phyloP scores from a whole-genome alignment of 2,113 vertebrate genomes.

The sheep (Ovis aries) region DNA sequence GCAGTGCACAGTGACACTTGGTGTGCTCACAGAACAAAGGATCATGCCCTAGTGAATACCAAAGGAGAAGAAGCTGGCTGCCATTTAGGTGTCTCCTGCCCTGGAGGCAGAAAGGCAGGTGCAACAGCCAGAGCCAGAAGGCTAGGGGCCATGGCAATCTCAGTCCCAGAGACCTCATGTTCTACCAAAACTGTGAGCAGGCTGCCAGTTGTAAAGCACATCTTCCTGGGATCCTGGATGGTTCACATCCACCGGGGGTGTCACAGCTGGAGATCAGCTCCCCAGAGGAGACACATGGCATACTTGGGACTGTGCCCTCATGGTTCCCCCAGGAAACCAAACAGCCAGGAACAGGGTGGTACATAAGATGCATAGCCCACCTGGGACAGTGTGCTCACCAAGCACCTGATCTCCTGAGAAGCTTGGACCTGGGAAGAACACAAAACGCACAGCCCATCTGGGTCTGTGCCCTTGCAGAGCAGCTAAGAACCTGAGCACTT shows the following conservation, averaged over 20 bases:
- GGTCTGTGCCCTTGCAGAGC: not conserved
- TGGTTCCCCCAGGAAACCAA: not conserved
- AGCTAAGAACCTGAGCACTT: not conserved
- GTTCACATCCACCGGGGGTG: not conserved
- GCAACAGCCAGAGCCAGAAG: not conserved
- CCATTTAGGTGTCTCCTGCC: not conserved
- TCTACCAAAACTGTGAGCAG: not conserved
- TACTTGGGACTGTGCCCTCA: not conserved
- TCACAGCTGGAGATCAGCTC: not conserved
- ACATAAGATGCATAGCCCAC: not conserved
- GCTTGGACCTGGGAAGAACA: not conserved
- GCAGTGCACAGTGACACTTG: not conserved
- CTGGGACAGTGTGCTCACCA: not conserved
- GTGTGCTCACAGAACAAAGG: not conserved
- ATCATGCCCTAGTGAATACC: not conserved
- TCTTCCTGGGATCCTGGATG: not conserved
- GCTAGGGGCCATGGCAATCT: not conserved
- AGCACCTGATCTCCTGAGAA: not conserved
- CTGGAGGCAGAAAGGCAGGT: not conserved
- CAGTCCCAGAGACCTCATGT: not conserved
- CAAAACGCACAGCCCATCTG: not conserved
- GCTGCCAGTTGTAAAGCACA: not conserved
- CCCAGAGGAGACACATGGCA: not conserved
- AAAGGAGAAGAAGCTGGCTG: not conserved
- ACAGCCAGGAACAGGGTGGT: not conserved